Evolutionary conservation across 2,797 vertebrate genomes (phyloP).

Genomic region (Pelodytes ibericus): DNA sequence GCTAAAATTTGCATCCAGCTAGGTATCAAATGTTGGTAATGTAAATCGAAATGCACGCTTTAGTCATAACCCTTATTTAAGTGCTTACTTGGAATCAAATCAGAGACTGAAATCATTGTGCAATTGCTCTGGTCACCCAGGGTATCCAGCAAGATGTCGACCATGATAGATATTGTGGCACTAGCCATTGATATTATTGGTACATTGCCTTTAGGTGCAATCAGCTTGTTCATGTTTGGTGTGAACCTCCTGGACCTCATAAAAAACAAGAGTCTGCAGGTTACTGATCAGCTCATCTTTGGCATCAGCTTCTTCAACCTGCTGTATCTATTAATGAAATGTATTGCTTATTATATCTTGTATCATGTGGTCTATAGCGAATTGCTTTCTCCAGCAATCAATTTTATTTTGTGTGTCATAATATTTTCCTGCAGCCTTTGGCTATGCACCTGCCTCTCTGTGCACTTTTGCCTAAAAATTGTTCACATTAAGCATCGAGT

Average conservation of each 20-base stretch:
- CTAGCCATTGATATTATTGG: no score
- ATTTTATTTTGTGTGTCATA: background rate
- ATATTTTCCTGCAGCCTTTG: background rate
- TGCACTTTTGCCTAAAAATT: slow-evolving; percentile 5
- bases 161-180: no score
- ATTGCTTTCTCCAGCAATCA: background rate
- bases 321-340: background rate
- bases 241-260: background rate
- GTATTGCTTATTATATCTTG: no score
- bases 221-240: background rate
- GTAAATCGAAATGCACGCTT: no score
- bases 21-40: no score
- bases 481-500: background rate
- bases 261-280: no score
- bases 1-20: no score
- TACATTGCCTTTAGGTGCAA: background rate
- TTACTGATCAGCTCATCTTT: background rate
- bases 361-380: background rate
- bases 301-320: background rate
- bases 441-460: background rate
- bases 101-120: no score
- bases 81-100: no score
- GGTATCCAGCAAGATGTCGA: background rate
- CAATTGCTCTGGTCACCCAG: background rate
- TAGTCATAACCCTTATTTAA: no score